Evolutionary conservation across 1,140 invertebrate species (phyloP).

Genomic region (Drosophila gunungcola): DNA sequence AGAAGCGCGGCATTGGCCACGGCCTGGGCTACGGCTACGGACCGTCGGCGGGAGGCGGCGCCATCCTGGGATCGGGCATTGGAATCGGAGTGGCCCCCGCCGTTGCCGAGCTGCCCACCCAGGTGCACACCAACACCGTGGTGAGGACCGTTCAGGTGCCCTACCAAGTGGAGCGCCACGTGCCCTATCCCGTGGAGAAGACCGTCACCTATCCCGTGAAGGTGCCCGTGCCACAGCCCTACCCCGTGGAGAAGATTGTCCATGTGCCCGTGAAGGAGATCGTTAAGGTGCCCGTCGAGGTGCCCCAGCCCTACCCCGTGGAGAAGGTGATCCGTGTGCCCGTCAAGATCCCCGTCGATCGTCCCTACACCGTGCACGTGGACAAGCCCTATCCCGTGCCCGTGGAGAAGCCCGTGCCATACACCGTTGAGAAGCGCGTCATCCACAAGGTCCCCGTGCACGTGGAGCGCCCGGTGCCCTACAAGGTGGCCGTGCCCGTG

Average conservation of each 20-base stretch:
- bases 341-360: slow-evolving; percentile 87
- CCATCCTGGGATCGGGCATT: slow-evolving; percentile 54
- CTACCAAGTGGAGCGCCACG: slow-evolving; percentile 87
- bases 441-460: slow-evolving; percentile 85
- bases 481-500: slow-evolving; percentile 87
- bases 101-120: slow-evolving; percentile 66
- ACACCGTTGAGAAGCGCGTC: slow-evolving; percentile 87
- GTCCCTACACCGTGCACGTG: slow-evolving; percentile 87
- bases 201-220: slow-evolving; percentile 88
- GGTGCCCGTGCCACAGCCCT: slow-evolving; percentile 88
- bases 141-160: slow-evolving; percentile 86
- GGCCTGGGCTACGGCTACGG: slow-evolving; percentile 86
- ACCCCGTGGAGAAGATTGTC: slow-evolving; percentile 87
- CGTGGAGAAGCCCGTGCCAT: slow-evolving; percentile 88
- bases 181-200: slow-evolving; percentile 88
- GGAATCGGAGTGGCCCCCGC: slow-evolving; percentile 46
- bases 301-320: slow-evolving; percentile 89
- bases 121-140: slow-evolving; percentile 84
- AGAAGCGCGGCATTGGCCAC: slow-evolving; percentile 88
- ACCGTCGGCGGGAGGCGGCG: slow-evolving; percentile 61
- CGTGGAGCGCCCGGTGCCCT: slow-evolving; percentile 87
- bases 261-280: slow-evolving; percentile 87
- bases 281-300: slow-evolving; percentile 88
- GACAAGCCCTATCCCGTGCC: slow-evolving; percentile 86
- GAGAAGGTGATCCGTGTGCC: slow-evolving; percentile 85